Conservation (phyloP, 2,113 vertebrate species). For the Chauna torquata region DNA sequence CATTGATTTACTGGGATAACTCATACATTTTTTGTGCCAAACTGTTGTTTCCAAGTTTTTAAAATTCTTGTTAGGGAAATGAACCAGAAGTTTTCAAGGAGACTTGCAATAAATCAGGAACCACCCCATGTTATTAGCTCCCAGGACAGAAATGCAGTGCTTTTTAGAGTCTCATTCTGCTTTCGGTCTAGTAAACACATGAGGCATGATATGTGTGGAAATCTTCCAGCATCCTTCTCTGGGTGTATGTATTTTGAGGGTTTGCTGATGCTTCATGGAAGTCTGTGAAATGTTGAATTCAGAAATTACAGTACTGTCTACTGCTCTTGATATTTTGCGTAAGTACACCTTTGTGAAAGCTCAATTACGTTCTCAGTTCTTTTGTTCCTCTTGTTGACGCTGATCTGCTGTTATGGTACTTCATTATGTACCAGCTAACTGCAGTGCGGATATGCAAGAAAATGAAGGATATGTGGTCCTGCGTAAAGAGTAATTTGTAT, state of each 20-base stretch:
- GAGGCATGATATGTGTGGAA: neutral
- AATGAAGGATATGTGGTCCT: neutral
- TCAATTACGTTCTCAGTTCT: neutral
- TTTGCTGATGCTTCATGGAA: neutral
- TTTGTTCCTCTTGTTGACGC: neutral
- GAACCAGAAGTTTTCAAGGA: neutral
- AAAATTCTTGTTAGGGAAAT: neutral
- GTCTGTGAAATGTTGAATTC: neutral
- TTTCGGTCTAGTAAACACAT: neutral
- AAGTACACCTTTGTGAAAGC: neutral
- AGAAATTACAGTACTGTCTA: neutral
- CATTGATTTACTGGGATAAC: neutral
- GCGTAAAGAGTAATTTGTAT: neutral
- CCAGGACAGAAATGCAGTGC: neutral
- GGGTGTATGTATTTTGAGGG: neutral
- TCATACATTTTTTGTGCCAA: neutral
- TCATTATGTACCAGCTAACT: neutral
- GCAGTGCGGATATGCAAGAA: neutral
- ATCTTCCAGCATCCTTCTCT: neutral
- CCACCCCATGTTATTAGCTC: neutral
- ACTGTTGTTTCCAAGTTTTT: neutral
- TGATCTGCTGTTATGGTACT: neutral
- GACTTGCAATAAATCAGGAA: neutral
- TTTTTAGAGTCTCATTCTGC: neutral
- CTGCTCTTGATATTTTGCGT: neutral